phyloP scores from a whole-genome alignment of 2,113 vertebrate genomes.

The Cyanoramphus novaezelandiae region DNA sequence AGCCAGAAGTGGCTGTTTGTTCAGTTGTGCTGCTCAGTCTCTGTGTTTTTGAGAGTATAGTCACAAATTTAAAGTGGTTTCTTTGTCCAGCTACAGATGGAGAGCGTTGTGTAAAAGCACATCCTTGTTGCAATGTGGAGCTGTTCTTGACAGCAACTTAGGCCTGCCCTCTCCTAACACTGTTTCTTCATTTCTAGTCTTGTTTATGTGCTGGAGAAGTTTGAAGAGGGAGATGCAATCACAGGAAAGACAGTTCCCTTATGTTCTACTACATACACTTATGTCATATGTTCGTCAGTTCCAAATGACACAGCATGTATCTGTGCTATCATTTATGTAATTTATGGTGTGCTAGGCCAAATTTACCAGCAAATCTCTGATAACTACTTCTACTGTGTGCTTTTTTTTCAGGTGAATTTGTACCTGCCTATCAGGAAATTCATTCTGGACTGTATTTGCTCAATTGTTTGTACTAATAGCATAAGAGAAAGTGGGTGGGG shows the following conservation, averaged over 20 bases:
- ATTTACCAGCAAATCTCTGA: neutral
- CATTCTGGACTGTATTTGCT: neutral
- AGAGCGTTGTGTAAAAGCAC: neutral
- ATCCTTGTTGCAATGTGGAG: neutral
- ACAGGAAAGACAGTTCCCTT: neutral
- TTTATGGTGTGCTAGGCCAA: neutral
- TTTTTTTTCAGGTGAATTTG: neutral
- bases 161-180: neutral
- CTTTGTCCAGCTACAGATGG: neutral
- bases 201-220: neutral
- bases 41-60: neutral
- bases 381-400: neutral
- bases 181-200: fast-evolving
- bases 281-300: neutral
- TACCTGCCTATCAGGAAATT: neutral
- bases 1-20: neutral
- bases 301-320: too few relatives aligned
- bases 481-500: neutral
- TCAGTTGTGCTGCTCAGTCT: neutral
- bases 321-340: neutral
- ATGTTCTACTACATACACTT: fast-evolving
- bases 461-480: neutral
- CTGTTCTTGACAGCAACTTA: neutral
- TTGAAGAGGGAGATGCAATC: neutral
- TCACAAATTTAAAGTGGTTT: neutral